A percentile compares a stretch with the other conserved stretches of the same genome.
These are phyloP conservation scores for Darevskia mixta DNA, from an alignment of 2,797 vertebrate species.

Conservation along the genomic window DNA sequence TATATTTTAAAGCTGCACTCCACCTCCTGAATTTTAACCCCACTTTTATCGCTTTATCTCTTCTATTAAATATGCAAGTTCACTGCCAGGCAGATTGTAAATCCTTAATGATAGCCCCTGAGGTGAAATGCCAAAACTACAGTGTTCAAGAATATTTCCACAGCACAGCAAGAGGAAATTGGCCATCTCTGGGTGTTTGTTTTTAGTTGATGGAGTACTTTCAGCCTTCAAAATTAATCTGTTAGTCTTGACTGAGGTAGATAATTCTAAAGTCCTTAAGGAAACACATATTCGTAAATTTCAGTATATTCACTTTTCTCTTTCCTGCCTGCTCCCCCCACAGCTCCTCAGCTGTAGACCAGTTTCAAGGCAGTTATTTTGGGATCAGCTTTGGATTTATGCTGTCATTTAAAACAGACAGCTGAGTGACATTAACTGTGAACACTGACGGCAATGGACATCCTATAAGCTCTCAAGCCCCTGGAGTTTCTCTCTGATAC, in stretches of 20 bases:
- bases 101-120: neutral
- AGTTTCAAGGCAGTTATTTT: slow-evolving; percentile 23
- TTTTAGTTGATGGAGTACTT: neutral
- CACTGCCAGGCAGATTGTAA: slow-evolving; percentile 20
- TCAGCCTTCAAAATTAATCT: slow-evolving; percentile 27
- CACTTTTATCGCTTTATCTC: slow-evolving; percentile 26
- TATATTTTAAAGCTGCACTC: slow-evolving; percentile 17
- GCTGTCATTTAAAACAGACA: slow-evolving; percentile 40
- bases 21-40: neutral
- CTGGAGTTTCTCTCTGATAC: slow-evolving; percentile 38
- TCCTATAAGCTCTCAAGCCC: slow-evolving; percentile 25
- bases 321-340: neutral
- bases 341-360: neutral
- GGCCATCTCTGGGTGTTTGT: neutral
- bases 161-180: slow-evolving; percentile 25
- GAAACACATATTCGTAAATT: neutral
- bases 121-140: slow-evolving; percentile 33
- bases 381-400: slow-evolving; percentile 17
- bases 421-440: slow-evolving; percentile 25
- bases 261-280: neutral
- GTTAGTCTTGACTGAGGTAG: fast-evolving
- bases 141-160: slow-evolving; percentile 26
- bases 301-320: neutral
- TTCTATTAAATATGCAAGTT: slow-evolving; percentile 8
- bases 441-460: slow-evolving; percentile 35